Conservation (phyloP, 2,888 invertebrate genomes). For the Cephus rjabovi region DNA sequence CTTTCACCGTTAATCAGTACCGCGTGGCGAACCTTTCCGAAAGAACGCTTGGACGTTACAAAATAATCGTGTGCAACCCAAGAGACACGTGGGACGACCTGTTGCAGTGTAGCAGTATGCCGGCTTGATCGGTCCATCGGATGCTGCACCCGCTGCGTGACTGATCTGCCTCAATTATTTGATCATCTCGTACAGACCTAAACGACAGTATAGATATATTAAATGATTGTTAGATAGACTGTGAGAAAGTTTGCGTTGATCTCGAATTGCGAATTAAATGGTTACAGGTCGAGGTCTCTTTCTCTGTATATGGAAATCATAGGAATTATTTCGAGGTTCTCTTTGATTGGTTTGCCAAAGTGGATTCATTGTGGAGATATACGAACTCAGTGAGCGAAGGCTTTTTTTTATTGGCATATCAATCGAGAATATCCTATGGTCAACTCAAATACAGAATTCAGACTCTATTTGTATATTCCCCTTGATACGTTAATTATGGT, state of each 20-base stretch:
- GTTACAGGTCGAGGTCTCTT: background rate
- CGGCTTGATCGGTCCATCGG: background rate
- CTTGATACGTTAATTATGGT: background rate
- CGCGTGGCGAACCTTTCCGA: background rate
- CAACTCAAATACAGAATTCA: background rate
- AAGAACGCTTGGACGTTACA: background rate
- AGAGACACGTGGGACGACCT: conserved; percentile 32
- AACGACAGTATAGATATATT: background rate
- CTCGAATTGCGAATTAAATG: background rate
- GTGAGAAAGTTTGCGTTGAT: background rate
- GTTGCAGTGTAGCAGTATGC: conserved; percentile 7
- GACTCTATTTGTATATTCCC: background rate
- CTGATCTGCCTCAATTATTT: conserved; percentile 35
- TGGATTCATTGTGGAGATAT: background rate
- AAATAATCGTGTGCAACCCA: background rate
- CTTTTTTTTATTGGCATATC: background rate
- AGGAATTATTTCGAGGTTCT: background rate
- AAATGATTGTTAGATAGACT: background rate
- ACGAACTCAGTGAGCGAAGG: background rate
- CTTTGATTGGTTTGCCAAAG: background rate
- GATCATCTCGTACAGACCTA: background rate
- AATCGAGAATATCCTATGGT: background rate
- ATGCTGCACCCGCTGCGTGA: conserved; percentile 25
- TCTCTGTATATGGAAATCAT: background rate
- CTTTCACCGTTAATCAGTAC: background rate